Conservation (phyloP, 2,888 invertebrate species). For the Laothoe populi region DNA sequence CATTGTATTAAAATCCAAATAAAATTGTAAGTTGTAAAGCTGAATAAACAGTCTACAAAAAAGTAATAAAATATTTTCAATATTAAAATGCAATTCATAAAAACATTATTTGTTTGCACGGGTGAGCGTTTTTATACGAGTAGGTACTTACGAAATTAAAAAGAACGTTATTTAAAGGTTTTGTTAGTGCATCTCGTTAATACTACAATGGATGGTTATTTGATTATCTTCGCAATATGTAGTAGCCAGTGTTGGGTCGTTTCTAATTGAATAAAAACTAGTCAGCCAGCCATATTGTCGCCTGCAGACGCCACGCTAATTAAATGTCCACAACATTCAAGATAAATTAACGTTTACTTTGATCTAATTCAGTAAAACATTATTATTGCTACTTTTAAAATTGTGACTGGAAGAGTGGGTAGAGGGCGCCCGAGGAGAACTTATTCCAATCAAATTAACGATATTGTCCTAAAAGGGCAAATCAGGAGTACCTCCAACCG, state of each 20-base stretch:
- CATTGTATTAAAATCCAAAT: too few species aligned
- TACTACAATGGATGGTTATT: background rate
- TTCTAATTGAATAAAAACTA: slow-evolving; percentile 28
- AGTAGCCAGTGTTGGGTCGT: background rate
- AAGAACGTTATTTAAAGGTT: too few species aligned
- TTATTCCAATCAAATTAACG: too few species aligned
- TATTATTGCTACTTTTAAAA: slow-evolving; percentile 19
- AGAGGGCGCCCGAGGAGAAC: too few species aligned
- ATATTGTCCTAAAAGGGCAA: too few species aligned
- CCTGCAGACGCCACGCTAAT: slow-evolving; percentile 6
- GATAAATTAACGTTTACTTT: slow-evolving; percentile 2
- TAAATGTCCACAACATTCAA: slow-evolving; percentile 21
- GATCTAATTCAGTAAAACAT: slow-evolving; percentile 17
- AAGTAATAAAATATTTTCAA: background rate
- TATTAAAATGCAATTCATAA: background rate
- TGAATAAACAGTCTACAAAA: too few species aligned
- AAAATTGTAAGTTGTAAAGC: too few species aligned
- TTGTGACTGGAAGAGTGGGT: too few species aligned
- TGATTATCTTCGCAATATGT: background rate
- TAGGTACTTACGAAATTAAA: background rate
- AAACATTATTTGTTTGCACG: background rate
- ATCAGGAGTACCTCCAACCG: too few species aligned
- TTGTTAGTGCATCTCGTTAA: background rate
- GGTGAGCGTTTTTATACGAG: background rate
- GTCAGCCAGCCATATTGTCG: slow-evolving; percentile 14